Conservation (phyloP, 2,888 invertebrate species). For the Laspeyria flexula region DNA sequence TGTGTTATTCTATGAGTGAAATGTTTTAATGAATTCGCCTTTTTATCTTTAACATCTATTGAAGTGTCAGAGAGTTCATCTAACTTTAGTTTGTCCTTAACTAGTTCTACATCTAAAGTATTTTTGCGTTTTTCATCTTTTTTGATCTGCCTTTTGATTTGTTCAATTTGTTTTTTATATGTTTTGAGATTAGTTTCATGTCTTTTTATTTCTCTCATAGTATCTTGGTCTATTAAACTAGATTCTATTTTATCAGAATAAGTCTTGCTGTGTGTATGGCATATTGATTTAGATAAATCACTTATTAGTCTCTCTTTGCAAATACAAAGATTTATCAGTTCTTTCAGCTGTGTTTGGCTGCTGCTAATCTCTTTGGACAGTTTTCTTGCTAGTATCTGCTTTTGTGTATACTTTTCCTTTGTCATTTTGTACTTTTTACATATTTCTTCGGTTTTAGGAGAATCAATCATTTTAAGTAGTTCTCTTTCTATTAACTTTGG, state of each 20-base stretch:
- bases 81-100: constrained; percentile 81
- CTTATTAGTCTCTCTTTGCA: constrained; percentile 90
- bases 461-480: constrained; percentile 82
- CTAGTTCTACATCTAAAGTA: constrained; percentile 88
- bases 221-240: constrained; percentile 84
- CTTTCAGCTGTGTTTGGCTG: constrained; percentile 89
- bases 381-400: constrained; percentile 79
- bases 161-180: constrained; percentile 91
- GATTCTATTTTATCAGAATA: constrained; percentile 87
- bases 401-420: constrained; percentile 81
- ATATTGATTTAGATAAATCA: constrained; percentile 84
- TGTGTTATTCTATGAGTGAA: constrained; percentile 89
- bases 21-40: constrained; percentile 86
- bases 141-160: constrained; percentile 89
- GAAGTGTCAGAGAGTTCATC: constrained; percentile 82
- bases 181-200: constrained; percentile 90
- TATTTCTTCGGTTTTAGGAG: constrained; percentile 79
- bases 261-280: constrained; percentile 66
- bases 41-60: constrained; percentile 84
- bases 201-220: constrained; percentile 88
- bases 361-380: constrained; percentile 87
- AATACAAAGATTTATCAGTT: constrained; percentile 88
- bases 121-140: constrained; percentile 91
- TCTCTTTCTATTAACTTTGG: constrained; percentile 84
- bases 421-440: constrained; percentile 84